These are phyloP conservation scores for Sanderia malayensis DNA, from an alignment of 30 jellyfish, hydroid and myxozoan species.

Conservation along the genomic window DNA sequence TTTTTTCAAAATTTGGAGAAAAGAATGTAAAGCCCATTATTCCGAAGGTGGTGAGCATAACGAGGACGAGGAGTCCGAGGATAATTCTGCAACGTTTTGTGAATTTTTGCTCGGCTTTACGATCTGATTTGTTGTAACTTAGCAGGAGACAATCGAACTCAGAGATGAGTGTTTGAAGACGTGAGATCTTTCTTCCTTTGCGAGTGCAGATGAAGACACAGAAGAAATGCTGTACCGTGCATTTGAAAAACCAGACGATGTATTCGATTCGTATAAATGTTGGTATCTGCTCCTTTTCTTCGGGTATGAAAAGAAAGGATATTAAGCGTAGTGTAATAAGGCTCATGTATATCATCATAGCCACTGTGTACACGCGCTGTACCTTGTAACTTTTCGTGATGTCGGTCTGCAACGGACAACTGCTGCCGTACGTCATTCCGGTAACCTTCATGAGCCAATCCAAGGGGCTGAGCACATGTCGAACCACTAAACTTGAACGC, in stretches of 20 bases:
- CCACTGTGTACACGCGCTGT: constrained; percentile 23
- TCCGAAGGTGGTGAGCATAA: neutral
- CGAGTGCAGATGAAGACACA: constrained; percentile 44
- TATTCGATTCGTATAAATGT: constrained; percentile 23
- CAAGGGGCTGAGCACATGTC: constrained; percentile 20
- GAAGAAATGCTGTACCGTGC: constrained; percentile 35
- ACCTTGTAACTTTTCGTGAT: constrained; percentile 31
- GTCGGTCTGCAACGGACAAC: constrained; percentile 23
- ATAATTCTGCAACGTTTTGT: neutral
- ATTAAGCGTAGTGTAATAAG: constrained; percentile 15
- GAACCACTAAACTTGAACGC: constrained; percentile 23
- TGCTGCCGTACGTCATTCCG: constrained; percentile 56
- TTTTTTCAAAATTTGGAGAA: neutral
- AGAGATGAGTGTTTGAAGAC: constrained; percentile 31
- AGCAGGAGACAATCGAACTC: constrained; percentile 29
- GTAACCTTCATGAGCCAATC: constrained; percentile 40
- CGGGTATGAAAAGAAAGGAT: constrained; percentile 20
- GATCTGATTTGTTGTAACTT: constrained; percentile 1
- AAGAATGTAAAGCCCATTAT: constrained; percentile 2
- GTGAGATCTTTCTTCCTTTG: constrained; percentile 39
- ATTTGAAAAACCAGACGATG: constrained; percentile 28
- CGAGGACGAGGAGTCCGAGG: neutral
- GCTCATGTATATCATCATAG: constrained; percentile 4
- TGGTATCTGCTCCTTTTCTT: neutral
- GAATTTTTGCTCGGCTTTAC: neutral